Evolutionary conservation across 2,113 vertebrate genomes (phyloP).

Genomic region (Lamprotornis superbus): DNA sequence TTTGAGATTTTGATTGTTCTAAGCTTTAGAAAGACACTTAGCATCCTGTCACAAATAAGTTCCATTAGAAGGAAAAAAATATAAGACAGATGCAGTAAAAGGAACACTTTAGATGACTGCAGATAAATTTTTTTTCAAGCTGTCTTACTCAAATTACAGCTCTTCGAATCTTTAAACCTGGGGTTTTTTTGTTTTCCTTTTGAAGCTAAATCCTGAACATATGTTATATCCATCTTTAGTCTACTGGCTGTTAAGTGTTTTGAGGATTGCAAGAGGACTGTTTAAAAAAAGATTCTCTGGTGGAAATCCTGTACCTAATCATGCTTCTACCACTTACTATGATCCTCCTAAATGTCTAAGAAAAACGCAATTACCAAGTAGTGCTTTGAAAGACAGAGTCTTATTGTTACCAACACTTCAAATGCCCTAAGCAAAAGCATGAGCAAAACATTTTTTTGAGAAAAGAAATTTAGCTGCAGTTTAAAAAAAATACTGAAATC

Average conservation of each 20-base stretch:
- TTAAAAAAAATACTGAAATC: neutral
- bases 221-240: neutral
- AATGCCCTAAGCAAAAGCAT: neutral
- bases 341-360: neutral
- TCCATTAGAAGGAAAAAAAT: neutral
- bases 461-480: neutral
- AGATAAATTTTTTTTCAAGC: neutral
- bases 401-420: neutral
- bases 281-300: neutral
- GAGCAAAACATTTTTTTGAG: neutral
- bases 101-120: neutral
- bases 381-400: neutral
- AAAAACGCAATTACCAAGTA: neutral
- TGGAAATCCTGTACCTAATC: neutral
- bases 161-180: neutral
- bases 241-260: neutral
- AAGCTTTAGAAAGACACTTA: neutral
- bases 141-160: neutral
- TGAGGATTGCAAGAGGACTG: neutral
- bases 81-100: neutral
- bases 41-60: neutral
- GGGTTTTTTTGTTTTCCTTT: neutral
- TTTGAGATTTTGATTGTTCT: neutral
- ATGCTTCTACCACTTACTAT: neutral
- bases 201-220: neutral